Conservation (phyloP, 2,113 vertebrate genomes). For the Empidonax traillii region DNA sequence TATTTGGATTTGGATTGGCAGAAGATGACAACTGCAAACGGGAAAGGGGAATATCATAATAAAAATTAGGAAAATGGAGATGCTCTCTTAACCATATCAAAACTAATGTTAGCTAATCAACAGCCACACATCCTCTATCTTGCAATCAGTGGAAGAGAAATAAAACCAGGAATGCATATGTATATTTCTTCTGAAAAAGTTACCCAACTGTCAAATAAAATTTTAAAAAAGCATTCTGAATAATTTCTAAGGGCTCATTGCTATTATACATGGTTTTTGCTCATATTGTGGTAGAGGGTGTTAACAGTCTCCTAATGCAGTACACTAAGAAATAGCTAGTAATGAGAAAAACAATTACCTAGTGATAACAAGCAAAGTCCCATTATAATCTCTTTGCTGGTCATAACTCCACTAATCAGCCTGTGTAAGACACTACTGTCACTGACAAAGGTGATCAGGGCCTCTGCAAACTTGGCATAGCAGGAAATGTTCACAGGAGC, state of each 20-base stretch:
- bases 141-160: neutral
- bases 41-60: neutral
- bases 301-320: slow-evolving; percentile 72
- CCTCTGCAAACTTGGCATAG: slow-evolving; percentile 95
- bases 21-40: neutral
- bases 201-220: slow-evolving; percentile 33
- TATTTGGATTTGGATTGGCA: neutral
- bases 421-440: slow-evolving; percentile 96
- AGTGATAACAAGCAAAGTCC: slow-evolving; percentile 97
- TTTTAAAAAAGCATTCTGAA: slow-evolving; percentile 44
- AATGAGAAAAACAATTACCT: slow-evolving; percentile 91
- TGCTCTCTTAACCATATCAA: neutral
- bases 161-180: slow-evolving; percentile 32
- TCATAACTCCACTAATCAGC: slow-evolving; percentile 93
- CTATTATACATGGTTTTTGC: slow-evolving; percentile 27
- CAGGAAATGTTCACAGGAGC: slow-evolving; percentile 95
- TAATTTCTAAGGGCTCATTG: slow-evolving; percentile 12
- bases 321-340: slow-evolving; percentile 77
- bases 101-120: neutral
- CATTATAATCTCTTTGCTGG: slow-evolving; percentile 98
- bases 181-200: slow-evolving; percentile 51
- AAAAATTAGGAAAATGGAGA: neutral
- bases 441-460: slow-evolving; percentile 95
- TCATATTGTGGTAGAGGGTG: slow-evolving; percentile 59
- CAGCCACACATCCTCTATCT: neutral